Evolutionary conservation across 2,888 invertebrate species (phyloP), one percentile per base, ranked within the genome.

Genomic region (Sympetrum striolatum): DNA sequence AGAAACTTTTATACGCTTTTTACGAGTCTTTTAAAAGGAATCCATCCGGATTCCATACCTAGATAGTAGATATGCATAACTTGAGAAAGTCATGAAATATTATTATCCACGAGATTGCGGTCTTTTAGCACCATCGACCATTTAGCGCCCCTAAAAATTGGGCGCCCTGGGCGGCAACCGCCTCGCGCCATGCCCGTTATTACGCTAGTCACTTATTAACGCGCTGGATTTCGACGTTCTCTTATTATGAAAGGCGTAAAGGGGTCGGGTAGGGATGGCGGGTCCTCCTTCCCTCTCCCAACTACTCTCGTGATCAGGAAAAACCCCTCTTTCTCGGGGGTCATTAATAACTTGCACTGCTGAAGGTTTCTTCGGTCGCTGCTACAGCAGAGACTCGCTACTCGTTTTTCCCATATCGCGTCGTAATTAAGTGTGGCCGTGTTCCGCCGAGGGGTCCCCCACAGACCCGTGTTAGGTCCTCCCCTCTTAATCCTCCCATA

Each of bases 291-390:
- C 82, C 10, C 35, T 48, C 86, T 5, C n/a, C 22, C 60, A 37
- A 60, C 86, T n/a, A 48, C 37, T 60, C 86, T 60, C 86, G 60
- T 48, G 86, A 60, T 73, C 73, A 64, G 86, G 60, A 37, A 64
- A 86, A 58, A 22, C 60, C 64, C 58, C 6, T 60, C 35, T 60
- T 31, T 31, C 25, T 73, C 31, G 25, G 31, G n/a, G 37, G 86
- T 64, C 86, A 86, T 86, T 86, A 86, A 86, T 86, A 86, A 37
- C 86, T 86, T 58, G 86, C 86, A 60, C 86, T 60, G 60, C 60
- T 60, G 86, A 86, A 86, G 86, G 73, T 73, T 73, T 73, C 73
- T 73, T 31, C 73, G 73, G 73, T n/a, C 86, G 60, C 86, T 58
- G 60, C 58, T 86, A 60, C 86, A 22, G 58, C 60, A 60, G 86